Evolutionary conservation across 2,888 invertebrate species (phyloP).

Genomic region (Limnephilus lunatus): DNA sequence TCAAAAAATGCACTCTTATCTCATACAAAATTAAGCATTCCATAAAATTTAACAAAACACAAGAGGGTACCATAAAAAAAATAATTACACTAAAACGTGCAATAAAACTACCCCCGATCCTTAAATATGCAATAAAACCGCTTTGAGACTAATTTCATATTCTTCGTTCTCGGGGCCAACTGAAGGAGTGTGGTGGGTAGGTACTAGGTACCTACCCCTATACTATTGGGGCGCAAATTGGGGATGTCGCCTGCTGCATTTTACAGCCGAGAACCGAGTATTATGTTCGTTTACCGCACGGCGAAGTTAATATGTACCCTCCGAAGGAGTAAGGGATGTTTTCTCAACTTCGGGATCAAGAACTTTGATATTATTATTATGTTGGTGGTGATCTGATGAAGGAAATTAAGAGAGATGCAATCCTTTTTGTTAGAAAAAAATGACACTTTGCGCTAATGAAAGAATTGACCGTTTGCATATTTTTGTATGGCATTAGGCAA

Average conservation of each 20-base stretch:
- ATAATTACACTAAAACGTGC: conserved; percentile 30
- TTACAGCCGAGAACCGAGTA: conserved; percentile 50
- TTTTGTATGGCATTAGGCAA: background rate
- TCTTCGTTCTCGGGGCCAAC: background rate
- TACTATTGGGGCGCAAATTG: conserved; percentile 62
- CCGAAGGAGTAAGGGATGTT: conserved; percentile 9
- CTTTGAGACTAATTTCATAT: conserved; percentile 29
- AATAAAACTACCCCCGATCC: conserved; percentile 22
- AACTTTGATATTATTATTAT: conserved; percentile 9
- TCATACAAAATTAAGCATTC: background rate
- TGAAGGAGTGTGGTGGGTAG: conserved; percentile 11
- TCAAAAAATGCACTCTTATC: background rate
- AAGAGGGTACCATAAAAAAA: background rate
- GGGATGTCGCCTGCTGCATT: conserved; percentile 64
- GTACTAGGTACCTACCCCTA: no score
- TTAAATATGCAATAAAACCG: conserved; percentile 30
- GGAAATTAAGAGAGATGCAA: background rate
- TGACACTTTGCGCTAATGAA: background rate
- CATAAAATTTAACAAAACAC: background rate
- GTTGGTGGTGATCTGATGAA: background rate
- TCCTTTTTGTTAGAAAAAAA: background rate
- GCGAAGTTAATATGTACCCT: conserved; percentile 22
- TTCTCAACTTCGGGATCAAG: conserved; percentile 10
- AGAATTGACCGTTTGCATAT: background rate
- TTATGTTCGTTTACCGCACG: conserved; percentile 41